A percentile compares a stretch with the other conserved stretches of the same genome.
phyloP scores from a whole-genome alignment of 2,797 vertebrate genomes.

The Anableps anableps region DNA sequence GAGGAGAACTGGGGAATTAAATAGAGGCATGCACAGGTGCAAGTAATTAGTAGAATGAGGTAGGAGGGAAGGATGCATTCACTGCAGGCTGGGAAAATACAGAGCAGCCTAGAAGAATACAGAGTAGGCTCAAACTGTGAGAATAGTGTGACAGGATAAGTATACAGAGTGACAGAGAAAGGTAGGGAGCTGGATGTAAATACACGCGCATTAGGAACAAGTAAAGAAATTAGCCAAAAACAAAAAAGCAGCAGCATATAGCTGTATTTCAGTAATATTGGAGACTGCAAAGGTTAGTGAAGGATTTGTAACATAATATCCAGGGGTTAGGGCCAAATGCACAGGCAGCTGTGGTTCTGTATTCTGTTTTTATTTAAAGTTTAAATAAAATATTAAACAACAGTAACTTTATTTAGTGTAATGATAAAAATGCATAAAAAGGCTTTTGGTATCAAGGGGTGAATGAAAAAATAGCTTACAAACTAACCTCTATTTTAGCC shows the following conservation, averaged over 20 bases:
- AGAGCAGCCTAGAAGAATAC: not conserved
- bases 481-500: too few relatives aligned
- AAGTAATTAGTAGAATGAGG: not conserved
- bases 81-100: not conserved
- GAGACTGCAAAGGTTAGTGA: too few relatives aligned
- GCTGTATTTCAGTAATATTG: too few relatives aligned
- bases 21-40: not conserved
- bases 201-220: too few relatives aligned
- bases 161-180: not conserved
- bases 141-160: not conserved
- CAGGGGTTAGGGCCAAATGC: too few relatives aligned
- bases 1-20: not conserved
- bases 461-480: not conserved
- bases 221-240: too few relatives aligned
- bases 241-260: too few relatives aligned
- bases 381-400: not conserved
- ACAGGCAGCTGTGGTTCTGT: too few relatives aligned
- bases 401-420: not conserved
- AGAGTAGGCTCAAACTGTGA: not conserved
- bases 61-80: not conserved
- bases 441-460: not conserved
- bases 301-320: too few relatives aligned
- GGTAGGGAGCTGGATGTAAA: too few relatives aligned
- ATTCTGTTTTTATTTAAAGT: too few relatives aligned
- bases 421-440: not conserved